Base-by-base conservation (phyloP, 2,113 vertebrate species). In the Corythornis vintsioides region DNA sequence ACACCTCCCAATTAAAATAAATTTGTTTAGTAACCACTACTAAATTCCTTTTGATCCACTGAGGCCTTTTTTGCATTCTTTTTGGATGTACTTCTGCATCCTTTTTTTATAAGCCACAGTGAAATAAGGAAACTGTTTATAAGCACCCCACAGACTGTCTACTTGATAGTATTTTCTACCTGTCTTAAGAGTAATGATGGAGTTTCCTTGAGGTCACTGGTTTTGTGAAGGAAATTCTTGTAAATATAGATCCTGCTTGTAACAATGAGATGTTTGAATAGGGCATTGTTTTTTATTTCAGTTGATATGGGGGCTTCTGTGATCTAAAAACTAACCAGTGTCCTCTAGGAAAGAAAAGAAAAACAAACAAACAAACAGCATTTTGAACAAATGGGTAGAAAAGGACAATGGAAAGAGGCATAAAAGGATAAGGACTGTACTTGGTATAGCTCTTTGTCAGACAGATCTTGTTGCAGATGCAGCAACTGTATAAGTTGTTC, bases 351-450 rank as follows among this genome's bases (percentile, higher is more conserved):
- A 22, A 8, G 19, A 10, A 9, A 29, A 9, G 9, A 28, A 29
- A 15, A n/a, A 11, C 38, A 38, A 38, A 10, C 35, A 7, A 19
- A 24, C 28, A 8, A 0, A 3, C 48, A 60, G 7, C 9, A 31
- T 83, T 89, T 87, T 76, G 11, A 73, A 40, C 18, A 53, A 53
- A 15, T 65, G 15, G 28, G 55, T 76, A 83, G 50, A 73, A 10
- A 42, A 77, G 11, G 24, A 21, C 45, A 80, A 31, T 5, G 14
- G 48, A 45, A 92, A 60, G 31, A 77, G 20, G 8, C 33, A 66
- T 31, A 47, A 66, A 59, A 92, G 47, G 24, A 61, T 59, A 66
- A 73, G 16, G 31, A 73, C 11, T 29, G 40, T 42, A 65, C 6
- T 19, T 45, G 16, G 43, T 61, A 21, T 31, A 83, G n/a, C 9